Percentiles rank a stretch among this genome's conserved stretches.
These are phyloP conservation scores for Myoxocephalus aenaeus DNA, from an alignment of 2,797 vertebrate species.

Conservation along the genomic window DNA sequence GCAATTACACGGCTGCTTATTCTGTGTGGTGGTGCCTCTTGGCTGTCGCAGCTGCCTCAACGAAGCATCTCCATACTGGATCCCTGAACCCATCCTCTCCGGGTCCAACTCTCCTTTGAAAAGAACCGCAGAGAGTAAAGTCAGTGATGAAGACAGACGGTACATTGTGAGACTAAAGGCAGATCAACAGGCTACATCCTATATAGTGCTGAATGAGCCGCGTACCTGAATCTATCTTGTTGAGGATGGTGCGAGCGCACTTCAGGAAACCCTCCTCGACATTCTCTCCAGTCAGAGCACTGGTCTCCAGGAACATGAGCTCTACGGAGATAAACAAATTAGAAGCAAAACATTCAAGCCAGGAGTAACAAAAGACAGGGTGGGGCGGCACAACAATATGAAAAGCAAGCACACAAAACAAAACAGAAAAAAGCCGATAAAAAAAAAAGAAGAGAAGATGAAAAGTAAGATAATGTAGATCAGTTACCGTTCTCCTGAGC, in stretches of 20 bases:
- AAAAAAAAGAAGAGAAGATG: not conserved
- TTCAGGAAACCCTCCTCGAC: slow-evolving; percentile 96
- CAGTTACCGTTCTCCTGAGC: slow-evolving; percentile 93
- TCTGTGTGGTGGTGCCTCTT: slow-evolving; percentile 85
- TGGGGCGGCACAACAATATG: not conserved
- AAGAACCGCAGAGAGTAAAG: not conserved
- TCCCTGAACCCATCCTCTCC: slow-evolving; percentile 95
- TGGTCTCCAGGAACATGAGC: slow-evolving; percentile 95
- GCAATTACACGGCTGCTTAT: slow-evolving; percentile 92
- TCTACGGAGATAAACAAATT: slow-evolving; percentile 73
- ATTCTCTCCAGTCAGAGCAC: slow-evolving; percentile 93
- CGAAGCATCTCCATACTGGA: slow-evolving; percentile 93
- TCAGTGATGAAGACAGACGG: not conserved
- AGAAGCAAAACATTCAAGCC: not conserved
- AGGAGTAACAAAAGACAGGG: not conserved
- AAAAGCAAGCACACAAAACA: not conserved
- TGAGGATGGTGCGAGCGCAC: slow-evolving; percentile 93
- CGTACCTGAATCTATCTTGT: slow-evolving; percentile 94
- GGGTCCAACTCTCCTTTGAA: slow-evolving; percentile 91
- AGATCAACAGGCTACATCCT: not conserved
- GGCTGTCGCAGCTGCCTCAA: slow-evolving; percentile 91
- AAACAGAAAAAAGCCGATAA: not conserved
- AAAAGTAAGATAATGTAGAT: not conserved
- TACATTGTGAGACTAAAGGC: not conserved
- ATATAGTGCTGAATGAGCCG: not conserved